A percentile compares a stretch with the other conserved stretches of the same genome.
Conservation (phyloP, 2,797 vertebrate species). For the Nannoperca australis region DNA sequence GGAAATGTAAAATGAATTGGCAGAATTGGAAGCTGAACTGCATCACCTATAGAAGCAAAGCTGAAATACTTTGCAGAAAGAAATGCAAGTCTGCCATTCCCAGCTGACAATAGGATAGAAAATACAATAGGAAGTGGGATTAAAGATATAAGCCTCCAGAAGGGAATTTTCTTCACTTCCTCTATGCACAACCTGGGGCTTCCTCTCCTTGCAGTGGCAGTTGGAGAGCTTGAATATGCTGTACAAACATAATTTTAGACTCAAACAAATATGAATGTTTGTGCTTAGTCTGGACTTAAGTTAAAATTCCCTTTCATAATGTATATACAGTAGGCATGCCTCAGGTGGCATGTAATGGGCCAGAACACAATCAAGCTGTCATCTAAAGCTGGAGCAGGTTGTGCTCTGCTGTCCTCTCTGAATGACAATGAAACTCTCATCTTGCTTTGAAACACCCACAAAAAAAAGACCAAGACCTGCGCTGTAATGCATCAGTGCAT, state of each 20-base stretch:
- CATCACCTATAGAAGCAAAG: no score
- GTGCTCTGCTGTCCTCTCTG: neutral
- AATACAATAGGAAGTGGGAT: neutral
- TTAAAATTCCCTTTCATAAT: neutral
- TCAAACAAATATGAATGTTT: neutral
- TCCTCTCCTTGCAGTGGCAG: neutral
- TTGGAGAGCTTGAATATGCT: no score
- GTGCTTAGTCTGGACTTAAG: neutral
- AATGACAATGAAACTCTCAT: conserved; percentile 7
- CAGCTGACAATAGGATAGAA: no score
- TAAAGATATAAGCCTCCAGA: neutral
- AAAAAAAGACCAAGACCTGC: neutral
- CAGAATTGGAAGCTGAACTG: no score
- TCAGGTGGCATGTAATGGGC: conserved; percentile 26
- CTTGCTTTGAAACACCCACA: neutral
- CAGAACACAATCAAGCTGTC: conserved; percentile 56
- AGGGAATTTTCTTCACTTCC: neutral
- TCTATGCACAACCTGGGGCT: neutral
- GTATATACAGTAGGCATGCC: neutral
- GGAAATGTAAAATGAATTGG: no score
- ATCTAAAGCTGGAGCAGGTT: conserved; percentile 53
- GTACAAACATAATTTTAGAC: neutral
- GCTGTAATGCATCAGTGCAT: neutral
- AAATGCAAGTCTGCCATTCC: no score
- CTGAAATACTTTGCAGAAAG: no score